Evolutionary conservation across 35 echinoderm and acorn worm species (phyloP).

Genomic region (Ophioderma brevispina): DNA sequence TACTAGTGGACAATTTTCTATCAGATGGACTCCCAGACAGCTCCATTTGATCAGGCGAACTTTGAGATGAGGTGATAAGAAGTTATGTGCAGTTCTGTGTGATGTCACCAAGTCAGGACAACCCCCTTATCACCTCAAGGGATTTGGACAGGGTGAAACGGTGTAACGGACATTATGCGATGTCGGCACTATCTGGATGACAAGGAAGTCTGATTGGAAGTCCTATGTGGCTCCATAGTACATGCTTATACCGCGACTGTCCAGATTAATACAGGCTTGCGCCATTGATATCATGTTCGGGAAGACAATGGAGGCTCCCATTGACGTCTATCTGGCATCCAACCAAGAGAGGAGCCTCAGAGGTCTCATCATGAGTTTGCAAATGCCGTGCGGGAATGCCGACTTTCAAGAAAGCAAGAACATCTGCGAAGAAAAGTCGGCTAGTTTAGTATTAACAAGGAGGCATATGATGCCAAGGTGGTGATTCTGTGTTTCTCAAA

Average conservation of each 20-base stretch:
- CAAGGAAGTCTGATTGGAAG: conserved; percentile 46
- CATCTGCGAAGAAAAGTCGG: not conserved
- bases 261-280: conserved; percentile 33
- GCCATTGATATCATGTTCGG: conserved; percentile 43
- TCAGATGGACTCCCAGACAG: conserved; percentile 53
- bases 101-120: conserved; percentile 36
- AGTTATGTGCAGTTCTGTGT: conserved; percentile 40
- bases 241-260: conserved; percentile 56
- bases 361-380: conserved; percentile 49
- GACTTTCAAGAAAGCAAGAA: not conserved
- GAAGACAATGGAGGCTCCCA: conserved; percentile 38
- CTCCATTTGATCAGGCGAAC: conserved; percentile 65
- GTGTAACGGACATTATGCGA: conserved; percentile 10
- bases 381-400: not conserved
- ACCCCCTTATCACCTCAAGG: conserved; percentile 72
- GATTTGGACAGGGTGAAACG: conserved; percentile 49
- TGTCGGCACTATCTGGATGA: not conserved
- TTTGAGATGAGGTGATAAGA: conserved; percentile 72
- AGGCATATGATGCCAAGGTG: conserved; percentile 25
- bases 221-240: conserved; percentile 38
- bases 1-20: conserved; percentile 30
- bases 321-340: conserved; percentile 16
- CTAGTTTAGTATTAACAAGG: conserved; percentile 27
- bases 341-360: too few relatives aligned
- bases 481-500: not conserved